These are phyloP conservation scores for Amblyopsis hoosieri DNA, from an alignment of 2,797 vertebrate genomes.

Conservation along the genomic window DNA sequence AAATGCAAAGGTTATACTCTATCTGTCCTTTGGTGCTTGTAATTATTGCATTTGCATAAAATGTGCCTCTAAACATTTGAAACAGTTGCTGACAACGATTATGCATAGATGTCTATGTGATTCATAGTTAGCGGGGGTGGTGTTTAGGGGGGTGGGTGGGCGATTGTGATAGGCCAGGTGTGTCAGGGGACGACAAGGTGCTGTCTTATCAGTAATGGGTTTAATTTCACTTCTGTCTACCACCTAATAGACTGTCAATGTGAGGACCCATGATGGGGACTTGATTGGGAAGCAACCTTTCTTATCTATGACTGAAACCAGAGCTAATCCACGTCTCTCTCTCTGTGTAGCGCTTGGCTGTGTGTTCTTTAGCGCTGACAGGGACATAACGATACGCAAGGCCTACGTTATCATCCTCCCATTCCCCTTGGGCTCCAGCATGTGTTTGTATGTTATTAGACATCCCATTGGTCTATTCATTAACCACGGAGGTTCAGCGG, in stretches of 20 bases:
- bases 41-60: conserved; percentile 73
- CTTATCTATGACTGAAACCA: conserved; percentile 38
- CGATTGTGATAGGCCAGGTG: conserved; percentile 36
- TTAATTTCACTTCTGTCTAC: conserved; percentile 59
- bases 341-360: conserved; percentile 5
- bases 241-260: conserved; percentile 61
- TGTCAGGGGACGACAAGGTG: conserved; percentile 47
- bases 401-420: conserved; percentile 7
- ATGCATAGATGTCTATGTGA: conserved; percentile 50
- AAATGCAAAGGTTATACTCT: conserved; percentile 62
- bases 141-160: conserved; percentile 4
- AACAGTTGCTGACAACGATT: conserved; percentile 41
- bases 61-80: conserved; percentile 46
- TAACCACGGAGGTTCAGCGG: conserved; percentile 46
- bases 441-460: conserved; percentile 16
- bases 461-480: conserved; percentile 45
- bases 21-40: conserved; percentile 47
- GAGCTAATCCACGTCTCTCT: conserved; percentile 2
- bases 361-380: conserved; percentile 8
- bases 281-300: conserved; percentile 40
- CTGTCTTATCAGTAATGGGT: conserved; percentile 60
- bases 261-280: conserved; percentile 27
- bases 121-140: conserved; percentile 2
- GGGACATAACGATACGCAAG: not conserved
- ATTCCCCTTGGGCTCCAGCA: not conserved